These are phyloP conservation scores for Oreochromis mossambicus DNA, from an alignment of 2,797 vertebrate genomes.

Conservation along the genomic window DNA sequence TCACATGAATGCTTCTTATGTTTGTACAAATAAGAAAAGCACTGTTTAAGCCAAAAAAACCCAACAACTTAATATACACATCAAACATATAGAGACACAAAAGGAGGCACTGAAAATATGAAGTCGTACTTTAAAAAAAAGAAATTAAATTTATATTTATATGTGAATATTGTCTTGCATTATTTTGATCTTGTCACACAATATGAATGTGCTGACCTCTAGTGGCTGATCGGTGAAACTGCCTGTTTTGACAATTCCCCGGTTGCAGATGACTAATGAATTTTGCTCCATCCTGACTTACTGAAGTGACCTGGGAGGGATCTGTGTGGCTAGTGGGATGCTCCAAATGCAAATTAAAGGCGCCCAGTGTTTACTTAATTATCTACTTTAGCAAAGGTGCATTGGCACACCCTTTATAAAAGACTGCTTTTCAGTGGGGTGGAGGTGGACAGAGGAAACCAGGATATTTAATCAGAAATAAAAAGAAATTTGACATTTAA, in stretches of 20 bases:
- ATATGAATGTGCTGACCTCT: constrained; percentile 16
- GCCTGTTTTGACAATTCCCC: not conserved
- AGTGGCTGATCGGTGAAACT: constrained; percentile 15
- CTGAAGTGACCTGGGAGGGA: not conserved
- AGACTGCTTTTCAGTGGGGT: not conserved
- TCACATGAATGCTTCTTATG: constrained; percentile 36
- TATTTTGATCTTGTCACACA: not conserved
- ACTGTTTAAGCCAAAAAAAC: constrained; percentile 19
- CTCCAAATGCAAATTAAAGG: not conserved
- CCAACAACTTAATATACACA: constrained; percentile 5
- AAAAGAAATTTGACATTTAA: not conserved
- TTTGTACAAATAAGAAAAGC: constrained; percentile 33
- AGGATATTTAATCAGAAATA: not conserved
- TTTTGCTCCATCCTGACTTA: not conserved
- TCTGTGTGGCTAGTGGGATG: not conserved
- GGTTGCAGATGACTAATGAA: not conserved
- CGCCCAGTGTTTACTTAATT: not conserved
- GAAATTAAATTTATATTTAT: constrained; percentile 71
- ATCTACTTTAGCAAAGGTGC: not conserved
- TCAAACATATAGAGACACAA: not conserved
- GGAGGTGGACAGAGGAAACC: not conserved
- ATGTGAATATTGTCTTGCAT: constrained; percentile 31
- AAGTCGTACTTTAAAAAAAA: not conserved
- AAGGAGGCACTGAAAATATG: constrained; percentile 14
- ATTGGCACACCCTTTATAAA: not conserved